These are phyloP conservation scores for Alectoris magna DNA, from an alignment of 2,797 vertebrate species.

Conservation along the genomic window DNA sequence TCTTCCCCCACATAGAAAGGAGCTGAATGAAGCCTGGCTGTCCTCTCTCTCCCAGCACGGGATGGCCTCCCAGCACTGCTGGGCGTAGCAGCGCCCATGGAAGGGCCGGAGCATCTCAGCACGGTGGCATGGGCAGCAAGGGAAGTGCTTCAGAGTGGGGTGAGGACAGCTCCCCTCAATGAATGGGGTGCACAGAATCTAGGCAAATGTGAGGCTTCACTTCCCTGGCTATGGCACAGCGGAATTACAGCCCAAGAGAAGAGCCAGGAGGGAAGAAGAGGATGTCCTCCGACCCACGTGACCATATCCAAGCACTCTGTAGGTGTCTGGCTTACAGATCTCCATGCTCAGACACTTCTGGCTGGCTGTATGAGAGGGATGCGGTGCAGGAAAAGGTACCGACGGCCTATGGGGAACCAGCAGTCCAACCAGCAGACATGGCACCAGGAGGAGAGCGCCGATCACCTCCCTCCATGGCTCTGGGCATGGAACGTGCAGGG, in stretches of 20 bases:
- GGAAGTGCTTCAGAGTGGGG: background rate
- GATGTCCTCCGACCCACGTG: background rate
- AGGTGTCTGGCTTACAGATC: background rate
- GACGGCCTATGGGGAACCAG: background rate
- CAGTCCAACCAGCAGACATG: background rate
- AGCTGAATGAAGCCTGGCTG: background rate
- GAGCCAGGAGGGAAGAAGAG: background rate
- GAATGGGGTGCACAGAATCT: background rate
- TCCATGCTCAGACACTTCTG: accelerated
- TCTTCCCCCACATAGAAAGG: background rate
- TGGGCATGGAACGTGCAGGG: background rate
- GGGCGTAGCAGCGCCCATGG: background rate
- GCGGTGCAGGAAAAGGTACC: background rate
- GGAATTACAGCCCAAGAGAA: background rate
- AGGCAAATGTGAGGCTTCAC: background rate
- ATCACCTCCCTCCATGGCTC: background rate
- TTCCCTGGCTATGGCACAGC: background rate
- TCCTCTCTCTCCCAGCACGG: background rate
- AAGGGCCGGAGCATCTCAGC: background rate
- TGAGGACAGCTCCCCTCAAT: background rate
- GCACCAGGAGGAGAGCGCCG: background rate
- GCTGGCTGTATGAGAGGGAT: background rate
- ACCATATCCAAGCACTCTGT: background rate
- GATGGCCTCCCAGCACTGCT: background rate
- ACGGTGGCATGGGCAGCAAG: accelerated